A percentile compares a stretch with the other conserved stretches of the same genome.
phyloP scores from a whole-genome alignment of 2,888 invertebrate genomes.

The Hemicrepidius hirtus region DNA sequence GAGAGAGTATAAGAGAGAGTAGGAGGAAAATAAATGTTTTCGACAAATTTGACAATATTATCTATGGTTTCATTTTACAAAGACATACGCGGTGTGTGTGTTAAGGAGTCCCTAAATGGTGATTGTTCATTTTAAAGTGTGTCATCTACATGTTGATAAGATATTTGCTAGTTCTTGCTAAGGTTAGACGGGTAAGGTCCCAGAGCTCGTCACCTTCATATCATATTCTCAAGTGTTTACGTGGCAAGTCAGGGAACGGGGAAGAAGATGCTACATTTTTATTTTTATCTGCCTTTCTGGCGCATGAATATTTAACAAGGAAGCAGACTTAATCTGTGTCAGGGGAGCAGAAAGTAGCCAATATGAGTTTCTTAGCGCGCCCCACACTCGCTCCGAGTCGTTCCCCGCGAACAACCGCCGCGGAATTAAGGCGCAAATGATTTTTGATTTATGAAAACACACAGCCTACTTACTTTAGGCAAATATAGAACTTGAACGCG shows the following conservation, averaged over 20 bases:
- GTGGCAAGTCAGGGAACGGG: slow-evolving; percentile 67
- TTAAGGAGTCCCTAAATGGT: slow-evolving; percentile 43
- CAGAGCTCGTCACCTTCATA: slow-evolving; percentile 65
- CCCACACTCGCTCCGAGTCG: slow-evolving; percentile 47
- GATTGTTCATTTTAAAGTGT: slow-evolving; percentile 49
- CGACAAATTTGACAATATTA: slow-evolving; percentile 17
- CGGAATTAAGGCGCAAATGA: slow-evolving; percentile 69
- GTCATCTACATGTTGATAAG: slow-evolving; percentile 53
- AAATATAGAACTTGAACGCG: slow-evolving; percentile 47
- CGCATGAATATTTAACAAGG: slow-evolving; percentile 77
- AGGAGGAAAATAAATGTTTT: too few relatives aligned
- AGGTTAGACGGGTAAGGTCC: slow-evolving; percentile 45
- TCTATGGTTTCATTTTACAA: slow-evolving; percentile 32
- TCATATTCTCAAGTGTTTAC: slow-evolving; percentile 71
- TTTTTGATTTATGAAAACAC: slow-evolving; percentile 68
- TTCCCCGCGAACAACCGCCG: slow-evolving; percentile 56
- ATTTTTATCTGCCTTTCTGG: slow-evolving; percentile 76
- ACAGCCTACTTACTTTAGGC: slow-evolving; percentile 54
- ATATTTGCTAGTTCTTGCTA: slow-evolving; percentile 48
- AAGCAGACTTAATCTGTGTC: slow-evolving; percentile 77
- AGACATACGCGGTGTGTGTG: slow-evolving; percentile 35
- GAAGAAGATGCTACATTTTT: slow-evolving; percentile 71
- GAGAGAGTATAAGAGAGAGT: too few relatives aligned
- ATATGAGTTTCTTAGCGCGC: slow-evolving; percentile 70
- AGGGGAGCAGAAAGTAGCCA: slow-evolving; percentile 73